These are phyloP conservation scores for Pithys albifrons DNA, from an alignment of 2,113 vertebrate species.

Conservation along the genomic window DNA sequence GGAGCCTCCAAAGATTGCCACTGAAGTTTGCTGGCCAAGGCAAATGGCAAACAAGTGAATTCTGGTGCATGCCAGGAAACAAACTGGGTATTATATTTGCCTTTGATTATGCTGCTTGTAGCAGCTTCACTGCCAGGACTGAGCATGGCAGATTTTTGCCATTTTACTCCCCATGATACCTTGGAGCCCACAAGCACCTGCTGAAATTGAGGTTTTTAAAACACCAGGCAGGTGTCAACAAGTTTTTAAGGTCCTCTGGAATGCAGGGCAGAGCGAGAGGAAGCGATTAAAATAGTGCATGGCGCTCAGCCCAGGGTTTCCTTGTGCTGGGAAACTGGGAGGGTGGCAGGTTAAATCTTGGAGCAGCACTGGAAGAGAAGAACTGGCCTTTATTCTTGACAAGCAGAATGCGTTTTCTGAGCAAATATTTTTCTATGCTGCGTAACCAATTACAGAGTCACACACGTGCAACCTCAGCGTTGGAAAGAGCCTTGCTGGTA, in stretches of 20 bases:
- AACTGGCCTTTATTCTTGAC: neutral
- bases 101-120: neutral
- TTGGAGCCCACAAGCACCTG: slow-evolving; percentile 17
- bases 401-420: neutral
- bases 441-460: neutral
- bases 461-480: neutral
- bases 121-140: neutral
- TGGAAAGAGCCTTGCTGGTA: neutral
- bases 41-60: neutral
- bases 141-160: neutral
- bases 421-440: neutral
- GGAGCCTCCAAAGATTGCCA: neutral
- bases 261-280: neutral
- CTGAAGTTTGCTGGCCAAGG: neutral
- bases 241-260: slow-evolving; percentile 30
- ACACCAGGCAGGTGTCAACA: slow-evolving; percentile 20
- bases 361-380: neutral
- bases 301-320: neutral
- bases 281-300: neutral
- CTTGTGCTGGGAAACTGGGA: neutral
- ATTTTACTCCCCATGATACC: neutral
- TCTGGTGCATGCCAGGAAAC: neutral
- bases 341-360: neutral
- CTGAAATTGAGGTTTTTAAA: slow-evolving; percentile 26
- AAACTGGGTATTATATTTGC: neutral